Evolutionary conservation across 2,113 vertebrate species (phyloP).

Genomic region (Lanius collurio): DNA sequence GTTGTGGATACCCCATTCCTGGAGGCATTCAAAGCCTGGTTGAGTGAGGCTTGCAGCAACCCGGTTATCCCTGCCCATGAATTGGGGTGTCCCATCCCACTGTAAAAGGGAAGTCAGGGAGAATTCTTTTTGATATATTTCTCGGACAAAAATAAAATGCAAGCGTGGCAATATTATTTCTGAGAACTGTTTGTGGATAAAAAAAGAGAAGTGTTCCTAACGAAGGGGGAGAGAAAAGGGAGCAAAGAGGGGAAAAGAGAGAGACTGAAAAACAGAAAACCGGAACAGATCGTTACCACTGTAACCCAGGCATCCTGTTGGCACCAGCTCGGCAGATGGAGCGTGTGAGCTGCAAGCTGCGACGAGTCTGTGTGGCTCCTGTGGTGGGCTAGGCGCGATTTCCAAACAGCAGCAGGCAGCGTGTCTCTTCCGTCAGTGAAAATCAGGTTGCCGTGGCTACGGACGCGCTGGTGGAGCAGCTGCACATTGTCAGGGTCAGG

Average conservation of each 20-base stretch:
- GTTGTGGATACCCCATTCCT: neutral
- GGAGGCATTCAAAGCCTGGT: accelerated
- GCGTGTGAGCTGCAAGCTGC: neutral
- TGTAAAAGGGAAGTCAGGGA: neutral
- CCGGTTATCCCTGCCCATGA: accelerated
- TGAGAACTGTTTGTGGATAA: neutral
- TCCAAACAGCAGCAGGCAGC: neutral
- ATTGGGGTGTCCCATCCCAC: accelerated
- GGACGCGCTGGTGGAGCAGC: no score
- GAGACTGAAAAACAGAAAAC: neutral
- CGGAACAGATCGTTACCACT: neutral
- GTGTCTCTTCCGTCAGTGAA: no score
- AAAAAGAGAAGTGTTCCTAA: neutral
- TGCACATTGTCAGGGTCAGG: neutral
- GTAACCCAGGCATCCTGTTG: no score
- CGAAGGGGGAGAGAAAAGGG: neutral
- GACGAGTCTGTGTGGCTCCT: neutral
- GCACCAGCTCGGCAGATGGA: no score
- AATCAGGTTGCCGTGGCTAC: neutral
- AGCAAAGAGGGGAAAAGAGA: neutral
- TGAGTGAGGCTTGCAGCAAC: neutral
- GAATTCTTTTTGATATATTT: neutral
- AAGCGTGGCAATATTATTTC: accelerated
- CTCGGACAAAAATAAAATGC: neutral
- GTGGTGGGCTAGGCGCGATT: accelerated